These are phyloP conservation scores for Ceramica pisi DNA, from an alignment of 2,888 invertebrate species.

Conservation along the genomic window DNA sequence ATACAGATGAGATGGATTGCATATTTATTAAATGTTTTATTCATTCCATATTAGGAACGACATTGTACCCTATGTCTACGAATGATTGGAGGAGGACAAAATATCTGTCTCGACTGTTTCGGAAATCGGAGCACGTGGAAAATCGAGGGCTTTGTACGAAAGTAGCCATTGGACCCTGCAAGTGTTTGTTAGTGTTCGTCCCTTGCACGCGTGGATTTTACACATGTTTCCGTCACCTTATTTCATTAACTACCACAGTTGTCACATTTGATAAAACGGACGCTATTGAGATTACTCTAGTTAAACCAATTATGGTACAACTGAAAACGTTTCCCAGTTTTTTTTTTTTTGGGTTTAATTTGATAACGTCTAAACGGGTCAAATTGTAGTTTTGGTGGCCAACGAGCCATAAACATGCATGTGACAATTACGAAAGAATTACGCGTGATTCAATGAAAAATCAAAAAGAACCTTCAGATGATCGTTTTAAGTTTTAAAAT, in stretches of 20 bases:
- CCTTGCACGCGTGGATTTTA: constrained; percentile 15
- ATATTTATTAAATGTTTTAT: constrained; percentile 77
- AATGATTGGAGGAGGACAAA: constrained; percentile 54
- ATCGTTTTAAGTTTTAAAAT: constrained; percentile 9
- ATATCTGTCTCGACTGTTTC: constrained; percentile 30
- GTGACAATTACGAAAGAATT: not conserved
- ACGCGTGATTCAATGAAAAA: constrained; percentile 8
- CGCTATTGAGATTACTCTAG: constrained; percentile 36
- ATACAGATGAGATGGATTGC: constrained; percentile 72
- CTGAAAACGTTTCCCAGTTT: constrained; percentile 15
- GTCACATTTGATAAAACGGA: constrained; percentile 35
- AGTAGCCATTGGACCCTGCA: not conserved
- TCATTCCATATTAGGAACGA: constrained; percentile 66
- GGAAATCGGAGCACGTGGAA: constrained; percentile 13
- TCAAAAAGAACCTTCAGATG: not conserved
- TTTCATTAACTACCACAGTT: not conserved
- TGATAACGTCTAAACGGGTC: constrained; percentile 28
- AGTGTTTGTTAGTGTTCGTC: not conserved
- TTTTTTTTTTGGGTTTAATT: constrained; percentile 35
- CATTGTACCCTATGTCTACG: constrained; percentile 60
- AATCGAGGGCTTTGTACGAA: constrained; percentile 13
- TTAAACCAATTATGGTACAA: too few relatives aligned
- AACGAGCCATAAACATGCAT: constrained; percentile 28
- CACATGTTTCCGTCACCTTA: not conserved
- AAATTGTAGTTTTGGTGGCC: constrained; percentile 31